Evolutionary conservation across 2,113 vertebrate species (phyloP).

Genomic region (Catharus minimus): DNA sequence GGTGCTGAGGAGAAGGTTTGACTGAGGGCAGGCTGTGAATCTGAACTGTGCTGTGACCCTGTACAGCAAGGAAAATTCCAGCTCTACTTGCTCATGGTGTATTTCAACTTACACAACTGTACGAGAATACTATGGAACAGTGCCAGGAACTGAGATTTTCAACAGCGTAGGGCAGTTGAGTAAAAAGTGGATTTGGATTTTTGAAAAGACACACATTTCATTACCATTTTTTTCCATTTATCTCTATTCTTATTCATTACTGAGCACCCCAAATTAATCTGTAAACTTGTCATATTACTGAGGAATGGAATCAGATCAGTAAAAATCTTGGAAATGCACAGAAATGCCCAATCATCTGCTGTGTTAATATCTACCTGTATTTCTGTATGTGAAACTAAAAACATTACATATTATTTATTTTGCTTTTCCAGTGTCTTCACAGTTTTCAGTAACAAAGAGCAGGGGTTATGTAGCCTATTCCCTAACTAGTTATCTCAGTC

Average conservation of each 20-base stretch:
- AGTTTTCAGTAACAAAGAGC: background rate
- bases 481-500: background rate
- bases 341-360: background rate
- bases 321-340: background rate
- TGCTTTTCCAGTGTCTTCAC: background rate
- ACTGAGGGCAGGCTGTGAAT: background rate
- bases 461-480: background rate
- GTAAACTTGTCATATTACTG: background rate
- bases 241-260: background rate
- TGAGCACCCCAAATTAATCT: background rate
- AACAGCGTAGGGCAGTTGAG: background rate
- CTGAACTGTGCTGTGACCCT: background rate
- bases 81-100: background rate
- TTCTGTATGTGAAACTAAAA: background rate
- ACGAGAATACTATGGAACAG: background rate
- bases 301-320: background rate
- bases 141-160: background rate
- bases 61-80: background rate
- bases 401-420: background rate
- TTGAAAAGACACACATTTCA: background rate
- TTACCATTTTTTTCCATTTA: background rate
- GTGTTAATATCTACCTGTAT: background rate
- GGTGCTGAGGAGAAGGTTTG: background rate
- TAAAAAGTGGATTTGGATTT: background rate
- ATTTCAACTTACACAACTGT: background rate